Conservation (phyloP, 2,113 vertebrate genomes). For the Megalops atlanticus region DNA sequence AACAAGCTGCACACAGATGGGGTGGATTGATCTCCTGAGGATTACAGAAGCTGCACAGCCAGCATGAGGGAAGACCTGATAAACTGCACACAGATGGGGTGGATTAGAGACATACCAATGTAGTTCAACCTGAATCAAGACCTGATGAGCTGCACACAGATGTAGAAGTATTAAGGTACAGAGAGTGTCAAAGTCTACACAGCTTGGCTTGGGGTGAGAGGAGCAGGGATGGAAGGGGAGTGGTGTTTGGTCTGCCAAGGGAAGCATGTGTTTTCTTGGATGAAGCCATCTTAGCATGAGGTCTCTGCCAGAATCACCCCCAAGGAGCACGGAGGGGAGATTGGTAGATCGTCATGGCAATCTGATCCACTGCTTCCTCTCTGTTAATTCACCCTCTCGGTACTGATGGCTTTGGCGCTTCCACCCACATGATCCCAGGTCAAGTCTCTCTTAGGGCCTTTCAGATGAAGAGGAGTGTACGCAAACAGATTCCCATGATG, state of each 20-base stretch:
- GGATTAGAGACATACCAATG: slow-evolving; percentile 1
- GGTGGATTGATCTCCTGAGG: neutral
- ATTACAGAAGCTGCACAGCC: neutral
- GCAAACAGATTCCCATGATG: neutral
- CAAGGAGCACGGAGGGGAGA: slow-evolving; percentile 17
- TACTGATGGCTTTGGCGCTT: slow-evolving; percentile 1
- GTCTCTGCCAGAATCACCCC: slow-evolving; percentile 35
- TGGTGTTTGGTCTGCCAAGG: slow-evolving; percentile 39
- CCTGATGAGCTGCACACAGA: slow-evolving; percentile 36
- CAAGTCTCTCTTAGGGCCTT: neutral
- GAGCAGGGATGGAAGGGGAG: neutral
- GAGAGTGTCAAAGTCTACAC: slow-evolving; percentile 31
- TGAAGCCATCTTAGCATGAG: slow-evolving; percentile 17
- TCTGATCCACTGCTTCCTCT: slow-evolving; percentile 18
- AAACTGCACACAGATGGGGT: neutral
- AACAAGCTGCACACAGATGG: neutral
- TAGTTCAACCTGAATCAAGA: slow-evolving; percentile 3
- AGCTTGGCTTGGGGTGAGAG: slow-evolving; percentile 25
- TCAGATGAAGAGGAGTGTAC: neutral
- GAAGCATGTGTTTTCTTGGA: slow-evolving; percentile 32
- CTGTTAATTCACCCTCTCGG: slow-evolving; percentile 30
- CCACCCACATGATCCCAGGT: neutral
- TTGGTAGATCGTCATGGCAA: slow-evolving; percentile 31
- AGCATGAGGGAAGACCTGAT: neutral
- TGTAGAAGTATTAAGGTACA: slow-evolving; percentile 32